Base-by-base conservation (phyloP, 2,797 vertebrate genomes). In the Neostethus bicornis region DNA sequence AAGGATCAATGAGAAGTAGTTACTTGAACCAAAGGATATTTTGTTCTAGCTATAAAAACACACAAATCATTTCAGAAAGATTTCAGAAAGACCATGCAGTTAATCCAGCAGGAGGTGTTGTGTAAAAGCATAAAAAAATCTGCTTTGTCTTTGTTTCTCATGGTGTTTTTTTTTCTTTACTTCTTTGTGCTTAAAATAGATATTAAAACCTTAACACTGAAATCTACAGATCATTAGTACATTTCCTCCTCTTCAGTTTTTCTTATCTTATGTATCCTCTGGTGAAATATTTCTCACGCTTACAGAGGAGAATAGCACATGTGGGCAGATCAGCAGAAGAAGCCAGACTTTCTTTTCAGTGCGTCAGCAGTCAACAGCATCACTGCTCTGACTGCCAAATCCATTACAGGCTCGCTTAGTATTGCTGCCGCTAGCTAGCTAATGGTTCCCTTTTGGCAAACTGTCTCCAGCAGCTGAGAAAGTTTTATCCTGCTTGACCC, bases 401-500 rank as follows among this genome's bases (percentile, higher is more conserved):
- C 20, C 73, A 85, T 88, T 86, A 87, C 85, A 76, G 57, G 79
- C 77, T 55, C 56, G 67, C 58, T 85, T 64, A 74, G 81, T 16
- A n/a, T n/a, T n/a, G 6, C 62, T 31, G 63, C 65, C 70, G 45
- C 72, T 72, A 51, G 61, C 35, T 29, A 63, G 65, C 71, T 85
- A 81, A 86, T 80, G 66, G 73, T 65, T 88, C 87, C 85, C 79
- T 57, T 57, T 60, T 86, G 83, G 66, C 73, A 67, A 63, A 74
- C 60, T 39, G 46, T 77, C 56, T 87, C 73, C 73, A 81, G 77
- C 78, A 80, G 75, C 78, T 82, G 79, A 84, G 60, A 47, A 54
- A 67, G 39, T 57, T 49, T 17, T 48, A 70, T 51, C 45, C 61
- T 45, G 59, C 48, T 55, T 73, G 23, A 63, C 47, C 60, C 29